Percentiles rank a stretch among this genome's conserved stretches.
Conservation (phyloP, 2,797 vertebrate species). For the Enteromius afrohamiltoni region DNA sequence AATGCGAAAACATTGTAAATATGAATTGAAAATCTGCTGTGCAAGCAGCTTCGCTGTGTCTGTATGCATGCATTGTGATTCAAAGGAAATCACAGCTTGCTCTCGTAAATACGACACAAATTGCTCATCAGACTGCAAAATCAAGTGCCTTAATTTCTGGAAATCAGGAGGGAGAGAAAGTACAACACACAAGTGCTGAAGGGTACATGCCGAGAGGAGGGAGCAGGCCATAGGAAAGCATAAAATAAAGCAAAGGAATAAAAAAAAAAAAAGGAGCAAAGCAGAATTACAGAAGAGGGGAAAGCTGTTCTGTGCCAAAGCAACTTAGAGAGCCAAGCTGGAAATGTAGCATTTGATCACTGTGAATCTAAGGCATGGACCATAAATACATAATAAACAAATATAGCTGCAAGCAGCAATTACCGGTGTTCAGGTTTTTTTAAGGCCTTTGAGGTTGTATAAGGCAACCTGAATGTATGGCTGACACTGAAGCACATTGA, state of each 20-base stretch:
- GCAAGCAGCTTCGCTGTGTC: slow-evolving; percentile 56
- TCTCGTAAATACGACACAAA: slow-evolving; percentile 74
- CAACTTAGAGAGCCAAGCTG: slow-evolving; percentile 72
- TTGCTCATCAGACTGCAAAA: slow-evolving; percentile 75
- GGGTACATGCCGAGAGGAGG: slow-evolving; percentile 53
- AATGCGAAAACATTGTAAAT: slow-evolving; percentile 51
- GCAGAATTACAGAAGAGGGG: slow-evolving; percentile 28
- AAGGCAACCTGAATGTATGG: too few species aligned
- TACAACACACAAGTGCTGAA: slow-evolving; percentile 64
- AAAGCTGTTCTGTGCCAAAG: slow-evolving; percentile 66
- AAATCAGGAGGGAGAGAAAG: slow-evolving; percentile 65
- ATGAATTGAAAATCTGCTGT: slow-evolving; percentile 41
- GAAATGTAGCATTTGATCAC: slow-evolving; percentile 78
- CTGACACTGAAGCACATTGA: too few species aligned
- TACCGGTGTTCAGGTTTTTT: too few species aligned
- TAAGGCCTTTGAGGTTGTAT: too few species aligned
- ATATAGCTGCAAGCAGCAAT: slow-evolving; percentile 35
- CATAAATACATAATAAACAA: slow-evolving; percentile 81
- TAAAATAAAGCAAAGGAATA: slow-evolving; percentile 48
- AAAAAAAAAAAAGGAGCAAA: slow-evolving; percentile 17
- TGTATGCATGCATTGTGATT: slow-evolving; percentile 68
- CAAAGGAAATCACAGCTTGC: slow-evolving; percentile 65
- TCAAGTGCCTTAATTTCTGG: slow-evolving; percentile 72
- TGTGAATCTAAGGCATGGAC: slow-evolving; percentile 75
- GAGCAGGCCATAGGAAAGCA: slow-evolving; percentile 40